Evolutionary conservation across 2,888 invertebrate species (phyloP).

Genomic region (Ischnus inquisitorius): DNA sequence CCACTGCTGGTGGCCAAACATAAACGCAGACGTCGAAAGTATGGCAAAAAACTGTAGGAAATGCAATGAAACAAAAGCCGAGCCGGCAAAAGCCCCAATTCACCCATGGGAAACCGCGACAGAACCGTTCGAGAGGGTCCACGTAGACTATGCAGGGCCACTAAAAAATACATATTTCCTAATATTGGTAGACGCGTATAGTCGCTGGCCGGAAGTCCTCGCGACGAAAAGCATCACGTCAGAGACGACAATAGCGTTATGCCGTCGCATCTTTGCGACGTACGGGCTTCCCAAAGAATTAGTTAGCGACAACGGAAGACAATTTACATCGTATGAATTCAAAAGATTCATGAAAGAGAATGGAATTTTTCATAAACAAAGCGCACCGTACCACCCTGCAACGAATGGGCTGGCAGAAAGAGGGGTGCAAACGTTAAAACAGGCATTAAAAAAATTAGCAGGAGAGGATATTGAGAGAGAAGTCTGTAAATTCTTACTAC

Average conservation of each 20-base stretch:
- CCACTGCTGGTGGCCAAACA: too few relatives aligned
- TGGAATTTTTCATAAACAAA: neutral
- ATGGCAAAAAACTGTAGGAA: neutral
- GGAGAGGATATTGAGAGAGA: neutral
- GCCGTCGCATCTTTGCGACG: neutral
- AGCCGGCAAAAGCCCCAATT: neutral
- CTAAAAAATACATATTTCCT: neutral
- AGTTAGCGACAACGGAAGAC: slow-evolving; percentile 3
- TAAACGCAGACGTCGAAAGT: too few relatives aligned
- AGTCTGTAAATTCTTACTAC: neutral
- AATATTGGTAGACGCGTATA: slow-evolving; percentile 1
- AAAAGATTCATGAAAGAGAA: neutral
- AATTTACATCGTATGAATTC: neutral
- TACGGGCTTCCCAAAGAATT: neutral
- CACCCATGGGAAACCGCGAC: neutral
- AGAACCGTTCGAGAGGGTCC: neutral
- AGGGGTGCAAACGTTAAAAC: neutral
- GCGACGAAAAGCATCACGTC: neutral
- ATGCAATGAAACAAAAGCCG: neutral
- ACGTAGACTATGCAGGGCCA: neutral
- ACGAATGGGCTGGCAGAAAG: slow-evolving; percentile 3
- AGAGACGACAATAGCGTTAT: neutral
- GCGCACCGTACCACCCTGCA: slow-evolving; percentile 13
- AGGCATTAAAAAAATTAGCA: neutral
- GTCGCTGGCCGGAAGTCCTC: slow-evolving; percentile 4